Base-by-base conservation (phyloP, 2,797 vertebrate species). In the Acropternis orthonyx region DNA sequence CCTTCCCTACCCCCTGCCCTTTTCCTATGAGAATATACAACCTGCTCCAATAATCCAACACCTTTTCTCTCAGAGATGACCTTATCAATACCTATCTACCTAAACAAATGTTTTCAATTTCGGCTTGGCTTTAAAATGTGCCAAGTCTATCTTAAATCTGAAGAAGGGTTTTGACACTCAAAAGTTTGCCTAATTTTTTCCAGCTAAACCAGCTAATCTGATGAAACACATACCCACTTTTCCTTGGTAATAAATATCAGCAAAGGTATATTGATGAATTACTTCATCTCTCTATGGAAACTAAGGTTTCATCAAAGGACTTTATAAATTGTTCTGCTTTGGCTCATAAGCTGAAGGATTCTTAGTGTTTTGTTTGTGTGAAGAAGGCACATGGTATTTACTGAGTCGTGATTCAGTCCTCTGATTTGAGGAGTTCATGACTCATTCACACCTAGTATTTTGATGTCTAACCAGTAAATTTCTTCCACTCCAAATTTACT, bases 391-490 rank as follows among this genome's bases (percentile, higher is more conserved):
- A 44, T 46, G 52, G 20, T 61, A 61, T 79, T 91, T 89, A 91
- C 65, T 26, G 85, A 83, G 58, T 63, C 4, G 1, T 92, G 87
- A 96, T 59, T 89, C 63, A 73, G 14, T n/a, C n/a, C 71, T 89
- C 74, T 88, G 72, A 73, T 81, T n/a, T 82, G 49, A 91, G 51
- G 83, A 84, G 56, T 55, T 59, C 52, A 23, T 95, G 84, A 93
- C 48, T 96, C 89, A 89, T 61, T 91, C 87, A 82, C 87, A 92
- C 67, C 78, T 89, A 78, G n/a, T 82, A 85, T 89, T 89, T 92
- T 55, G 19, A 91, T 76, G 41, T 59, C 55, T 89, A 41, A 49
- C n/a, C 3, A 14, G 13, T 59, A 80, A 80, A 65, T 44, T 18
- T 78, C 55, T 92, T 89, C 26, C 41, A 79, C 81, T 85, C 24